Conservation (phyloP, 2,113 vertebrate species). For the Donacobius atricapilla region DNA sequence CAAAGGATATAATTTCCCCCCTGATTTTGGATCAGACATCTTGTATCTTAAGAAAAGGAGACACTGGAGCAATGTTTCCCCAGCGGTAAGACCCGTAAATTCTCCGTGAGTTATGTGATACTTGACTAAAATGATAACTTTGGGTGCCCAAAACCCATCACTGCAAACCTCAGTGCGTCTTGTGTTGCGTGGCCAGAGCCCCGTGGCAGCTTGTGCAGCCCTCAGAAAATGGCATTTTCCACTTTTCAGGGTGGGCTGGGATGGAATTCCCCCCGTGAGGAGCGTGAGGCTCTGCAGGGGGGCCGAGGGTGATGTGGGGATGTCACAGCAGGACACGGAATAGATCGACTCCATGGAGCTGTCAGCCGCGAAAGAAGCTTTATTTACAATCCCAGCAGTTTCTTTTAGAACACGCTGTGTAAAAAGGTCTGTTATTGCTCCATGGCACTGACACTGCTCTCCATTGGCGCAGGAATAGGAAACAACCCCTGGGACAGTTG, state of each 20-base stretch:
- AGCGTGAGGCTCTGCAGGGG: neutral
- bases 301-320: neutral
- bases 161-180: neutral
- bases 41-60: neutral
- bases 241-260: fast-evolving
- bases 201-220: neutral
- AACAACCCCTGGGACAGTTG: too few relatives aligned
- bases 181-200: neutral
- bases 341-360: too few relatives aligned
- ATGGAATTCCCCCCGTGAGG: fast-evolving
- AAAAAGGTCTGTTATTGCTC: too few relatives aligned
- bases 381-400: too few relatives aligned
- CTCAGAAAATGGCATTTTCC: neutral
- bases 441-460: too few relatives aligned
- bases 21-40: neutral
- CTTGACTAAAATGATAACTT: neutral
- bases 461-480: too few relatives aligned
- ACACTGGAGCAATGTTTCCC: neutral
- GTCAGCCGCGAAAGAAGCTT: too few relatives aligned
- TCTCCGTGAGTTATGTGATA: neutral
- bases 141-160: neutral
- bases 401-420: too few relatives aligned
- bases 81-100: neutral
- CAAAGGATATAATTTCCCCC: neutral
- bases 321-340: too few relatives aligned